phyloP scores from a whole-genome alignment of 92 coral and sea anemone species.

The Pocillopora grandis region DNA sequence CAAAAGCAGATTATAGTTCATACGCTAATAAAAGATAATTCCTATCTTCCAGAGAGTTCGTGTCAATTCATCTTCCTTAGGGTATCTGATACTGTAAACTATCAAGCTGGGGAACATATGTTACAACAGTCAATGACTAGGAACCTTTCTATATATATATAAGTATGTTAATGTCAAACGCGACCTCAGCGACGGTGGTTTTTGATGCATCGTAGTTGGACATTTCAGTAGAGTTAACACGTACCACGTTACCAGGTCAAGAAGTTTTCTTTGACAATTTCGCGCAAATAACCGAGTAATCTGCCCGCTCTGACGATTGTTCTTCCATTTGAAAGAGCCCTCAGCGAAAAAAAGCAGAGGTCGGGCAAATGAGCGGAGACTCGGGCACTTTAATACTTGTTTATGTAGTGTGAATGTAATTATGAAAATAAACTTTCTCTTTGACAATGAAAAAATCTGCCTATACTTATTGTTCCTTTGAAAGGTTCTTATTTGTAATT shows the following conservation, averaged over 20 bases:
- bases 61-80: not conserved
- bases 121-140: not conserved
- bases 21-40: not conserved
- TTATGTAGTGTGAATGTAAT: not conserved
- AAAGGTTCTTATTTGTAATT: not conserved
- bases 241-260: too few relatives aligned
- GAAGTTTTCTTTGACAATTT: too few relatives aligned
- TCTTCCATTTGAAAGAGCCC: too few relatives aligned
- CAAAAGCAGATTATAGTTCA: not conserved
- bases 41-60: not conserved
- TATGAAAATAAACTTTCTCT: slow-evolving; percentile 3
- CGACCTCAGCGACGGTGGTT: too few relatives aligned
- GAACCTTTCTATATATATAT: too few relatives aligned
- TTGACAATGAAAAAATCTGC: not conserved
- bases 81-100: not conserved
- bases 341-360: too few relatives aligned
- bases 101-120: not conserved
- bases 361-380: not conserved
- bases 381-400: not conserved
- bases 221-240: too few relatives aligned
- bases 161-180: too few relatives aligned
- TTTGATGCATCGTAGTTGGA: too few relatives aligned
- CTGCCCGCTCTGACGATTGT: too few relatives aligned
- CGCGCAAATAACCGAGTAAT: too few relatives aligned
- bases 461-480: slow-evolving; percentile 7